A percentile compares a stretch with the other conserved stretches of the same genome.
These are phyloP conservation scores for Lanius ludovicianus DNA, from an alignment of 2,113 vertebrate species.

Conservation along the genomic window DNA sequence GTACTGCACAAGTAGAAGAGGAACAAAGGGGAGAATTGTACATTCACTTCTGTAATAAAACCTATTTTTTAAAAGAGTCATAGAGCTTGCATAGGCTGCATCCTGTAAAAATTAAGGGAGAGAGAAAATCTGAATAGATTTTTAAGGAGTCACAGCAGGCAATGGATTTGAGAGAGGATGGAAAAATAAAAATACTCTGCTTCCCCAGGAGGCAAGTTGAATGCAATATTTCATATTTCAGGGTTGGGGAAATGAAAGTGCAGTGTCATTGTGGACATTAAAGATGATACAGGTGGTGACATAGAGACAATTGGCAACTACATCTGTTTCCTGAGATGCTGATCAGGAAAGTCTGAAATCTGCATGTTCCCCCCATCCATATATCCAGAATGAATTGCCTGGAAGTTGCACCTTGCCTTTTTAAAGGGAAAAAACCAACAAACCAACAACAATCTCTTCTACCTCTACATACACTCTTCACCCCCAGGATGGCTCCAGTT, in stretches of 20 bases:
- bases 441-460: background rate
- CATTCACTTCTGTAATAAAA: slow-evolving; percentile 7
- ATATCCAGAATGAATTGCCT: background rate
- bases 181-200: background rate
- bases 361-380: accelerated
- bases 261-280: background rate
- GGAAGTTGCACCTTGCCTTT: background rate
- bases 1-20: background rate
- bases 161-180: background rate
- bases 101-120: background rate
- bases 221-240: slow-evolving; percentile 4
- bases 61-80: background rate
- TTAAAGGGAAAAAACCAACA: background rate
- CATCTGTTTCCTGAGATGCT: background rate
- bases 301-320: background rate
- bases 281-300: background rate
- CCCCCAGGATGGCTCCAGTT: background rate
- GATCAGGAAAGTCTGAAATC: background rate
- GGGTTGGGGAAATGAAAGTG: slow-evolving; percentile 4
- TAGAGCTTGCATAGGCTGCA: background rate
- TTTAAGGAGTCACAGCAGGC: background rate
- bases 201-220: slow-evolving; percentile 5
- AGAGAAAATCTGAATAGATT: background rate
- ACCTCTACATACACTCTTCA: accelerated
- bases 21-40: background rate